Base-by-base conservation (phyloP, 2,888 invertebrate genomes). In the Esperia sulphurella region DNA sequence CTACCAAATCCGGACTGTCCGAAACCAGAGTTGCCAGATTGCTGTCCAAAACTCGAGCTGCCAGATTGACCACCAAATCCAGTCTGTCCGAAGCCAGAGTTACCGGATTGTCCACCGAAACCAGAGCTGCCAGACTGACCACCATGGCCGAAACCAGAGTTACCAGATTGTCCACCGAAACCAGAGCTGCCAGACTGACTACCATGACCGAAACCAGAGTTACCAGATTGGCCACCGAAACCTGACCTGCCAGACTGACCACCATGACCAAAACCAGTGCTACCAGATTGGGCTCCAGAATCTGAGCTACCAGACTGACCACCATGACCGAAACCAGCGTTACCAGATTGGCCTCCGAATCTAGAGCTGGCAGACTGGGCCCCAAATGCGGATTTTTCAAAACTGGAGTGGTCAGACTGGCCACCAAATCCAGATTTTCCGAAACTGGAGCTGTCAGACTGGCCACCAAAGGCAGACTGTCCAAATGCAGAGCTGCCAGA, bases 401-500 rank as follows among this genome's bases (percentile, higher is more conserved):
- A 52, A 53, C 55, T 53, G 4, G 63, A 58, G 4, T 46, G 50
- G 35, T 56, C 50, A 40, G 48, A 45, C 30, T 41, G 41, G 8
- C 48, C 50, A 9, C 48, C 42, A 44, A 48, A 53, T 35, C 51
- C 44, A 29, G 45, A 49, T 12, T 41, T 21, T 29, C 45, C 41
- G 31, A 21, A 21, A 21, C 21, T 5, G 21, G 21, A 21, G 5
- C 21, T 21, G 21, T 5, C 21, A 21, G 21, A 21, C 5, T n/a
- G 12, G 12, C 44, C 21, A 2, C 21, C 21, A 3, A 21, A 21
- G 2, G 3, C 44, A 44, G 44, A 35, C 8, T 39, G 45, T 13
- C 45, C 41, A 38, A 55, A 52, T 53, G 54, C 55, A 3, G 63
- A 59, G 5, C 46, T 51, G 38, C 58, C 49, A 40, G 48, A 44